Percentiles rank a stretch among this genome's conserved stretches.
Evolutionary conservation across 2,888 invertebrate species (phyloP).

Genomic region (Drosophila rellima): DNA sequence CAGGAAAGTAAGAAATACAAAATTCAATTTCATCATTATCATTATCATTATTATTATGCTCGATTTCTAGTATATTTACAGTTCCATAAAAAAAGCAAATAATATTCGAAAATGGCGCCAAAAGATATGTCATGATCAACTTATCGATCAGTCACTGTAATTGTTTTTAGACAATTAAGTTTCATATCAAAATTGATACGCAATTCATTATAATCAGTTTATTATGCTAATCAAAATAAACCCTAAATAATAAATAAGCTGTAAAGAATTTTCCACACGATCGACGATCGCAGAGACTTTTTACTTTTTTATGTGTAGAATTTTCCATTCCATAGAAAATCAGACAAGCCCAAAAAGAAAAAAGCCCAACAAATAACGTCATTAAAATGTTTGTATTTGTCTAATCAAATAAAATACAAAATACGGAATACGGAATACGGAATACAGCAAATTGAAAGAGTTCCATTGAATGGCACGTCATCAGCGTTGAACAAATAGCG

Average conservation of each 20-base stretch:
- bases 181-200: background rate
- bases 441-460: conserved; percentile 51
- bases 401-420: conserved; percentile 47
- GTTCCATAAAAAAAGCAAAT: background rate
- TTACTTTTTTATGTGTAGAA: conserved; percentile 32
- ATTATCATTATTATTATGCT: too few relatives aligned
- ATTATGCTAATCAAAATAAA: too few relatives aligned
- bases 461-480: conserved; percentile 65
- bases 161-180: too few relatives aligned
- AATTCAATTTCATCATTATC: too few relatives aligned
- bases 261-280: too few relatives aligned
- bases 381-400: conserved; percentile 58
- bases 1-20: too few relatives aligned
- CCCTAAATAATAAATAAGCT: too few relatives aligned
- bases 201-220: too few relatives aligned
- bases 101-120: background rate
- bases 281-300: too few relatives aligned
- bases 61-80: too few relatives aligned
- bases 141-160: too few relatives aligned
- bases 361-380: conserved; percentile 53
- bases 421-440: too few relatives aligned
- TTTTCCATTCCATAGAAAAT: conserved; percentile 61
- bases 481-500: conserved; percentile 28
- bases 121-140: background rate
- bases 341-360: conserved; percentile 59